phyloP scores from a whole-genome alignment of 2,113 vertebrate species.

The Mesocricetus auratus region DNA sequence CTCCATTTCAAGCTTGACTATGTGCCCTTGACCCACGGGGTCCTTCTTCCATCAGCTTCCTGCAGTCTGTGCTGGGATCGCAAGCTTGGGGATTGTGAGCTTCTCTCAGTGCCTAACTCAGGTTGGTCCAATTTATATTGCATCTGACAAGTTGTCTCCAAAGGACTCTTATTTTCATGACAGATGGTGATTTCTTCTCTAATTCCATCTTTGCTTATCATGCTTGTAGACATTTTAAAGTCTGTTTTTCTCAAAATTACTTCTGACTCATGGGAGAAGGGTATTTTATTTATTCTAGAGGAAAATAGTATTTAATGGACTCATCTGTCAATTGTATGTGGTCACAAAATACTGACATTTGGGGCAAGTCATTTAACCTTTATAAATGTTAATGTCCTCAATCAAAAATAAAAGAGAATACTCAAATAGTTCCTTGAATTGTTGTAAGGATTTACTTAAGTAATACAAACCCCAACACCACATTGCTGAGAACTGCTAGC shows the following conservation, averaged over 20 bases:
- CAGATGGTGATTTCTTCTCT: background rate
- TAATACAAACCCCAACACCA: background rate
- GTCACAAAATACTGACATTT: background rate
- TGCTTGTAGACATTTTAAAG: background rate
- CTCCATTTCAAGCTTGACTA: background rate
- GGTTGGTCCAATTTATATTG: background rate
- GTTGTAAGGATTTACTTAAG: background rate
- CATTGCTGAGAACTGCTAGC: background rate
- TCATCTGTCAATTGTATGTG: background rate
- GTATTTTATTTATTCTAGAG: conserved; percentile 9
- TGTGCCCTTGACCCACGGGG: background rate
- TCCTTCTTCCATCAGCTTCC: background rate
- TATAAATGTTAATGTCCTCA: background rate
- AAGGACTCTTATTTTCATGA: background rate
- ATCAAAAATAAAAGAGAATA: background rate
- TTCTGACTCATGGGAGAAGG: background rate
- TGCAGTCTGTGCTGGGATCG: background rate
- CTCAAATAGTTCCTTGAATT: background rate
- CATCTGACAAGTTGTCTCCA: background rate
- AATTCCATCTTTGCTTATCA: background rate
- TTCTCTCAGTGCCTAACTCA: background rate
- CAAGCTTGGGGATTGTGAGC: background rate
- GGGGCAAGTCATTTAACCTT: background rate
- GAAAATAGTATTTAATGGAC: conserved; percentile 13
- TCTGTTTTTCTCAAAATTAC: background rate